phyloP scores from a whole-genome alignment of 2,113 vertebrate genomes.

The Athene cunicularia region DNA sequence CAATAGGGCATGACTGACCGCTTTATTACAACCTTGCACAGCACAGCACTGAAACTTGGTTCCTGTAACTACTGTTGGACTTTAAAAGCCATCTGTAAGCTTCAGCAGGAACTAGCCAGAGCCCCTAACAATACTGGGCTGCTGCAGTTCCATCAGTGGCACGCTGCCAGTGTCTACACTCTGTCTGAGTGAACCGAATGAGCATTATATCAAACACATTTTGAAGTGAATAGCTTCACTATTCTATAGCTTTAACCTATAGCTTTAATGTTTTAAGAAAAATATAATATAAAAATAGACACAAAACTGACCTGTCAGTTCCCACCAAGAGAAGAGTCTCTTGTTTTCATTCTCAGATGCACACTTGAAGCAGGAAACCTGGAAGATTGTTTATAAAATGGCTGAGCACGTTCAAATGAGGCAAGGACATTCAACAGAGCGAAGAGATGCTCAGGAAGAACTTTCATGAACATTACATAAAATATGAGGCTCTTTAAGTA shows the following conservation, averaged over 20 bases:
- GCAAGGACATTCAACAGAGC: background rate
- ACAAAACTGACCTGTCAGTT: background rate
- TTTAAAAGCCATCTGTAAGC: background rate
- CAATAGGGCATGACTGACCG: background rate
- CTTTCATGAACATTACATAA: background rate
- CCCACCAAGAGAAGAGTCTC: background rate
- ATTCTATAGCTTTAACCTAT: background rate
- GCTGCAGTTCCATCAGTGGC: background rate
- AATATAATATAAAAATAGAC: background rate
- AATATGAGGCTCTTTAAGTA: background rate
- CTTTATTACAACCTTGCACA: background rate
- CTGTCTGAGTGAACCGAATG: background rate
- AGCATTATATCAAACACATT: background rate
- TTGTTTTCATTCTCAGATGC: background rate
- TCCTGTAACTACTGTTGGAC: background rate
- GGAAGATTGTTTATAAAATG: background rate
- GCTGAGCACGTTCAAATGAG: accelerated
- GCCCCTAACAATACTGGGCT: background rate
- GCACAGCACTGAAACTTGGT: background rate
- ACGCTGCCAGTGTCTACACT: background rate
- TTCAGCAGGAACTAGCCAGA: background rate
- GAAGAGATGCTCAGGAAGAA: background rate
- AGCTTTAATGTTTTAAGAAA: background rate
- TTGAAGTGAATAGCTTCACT: background rate
- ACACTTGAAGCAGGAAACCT: background rate